Conservation (phyloP, 2,113 vertebrate genomes). For the Carettochelys insculpta region DNA sequence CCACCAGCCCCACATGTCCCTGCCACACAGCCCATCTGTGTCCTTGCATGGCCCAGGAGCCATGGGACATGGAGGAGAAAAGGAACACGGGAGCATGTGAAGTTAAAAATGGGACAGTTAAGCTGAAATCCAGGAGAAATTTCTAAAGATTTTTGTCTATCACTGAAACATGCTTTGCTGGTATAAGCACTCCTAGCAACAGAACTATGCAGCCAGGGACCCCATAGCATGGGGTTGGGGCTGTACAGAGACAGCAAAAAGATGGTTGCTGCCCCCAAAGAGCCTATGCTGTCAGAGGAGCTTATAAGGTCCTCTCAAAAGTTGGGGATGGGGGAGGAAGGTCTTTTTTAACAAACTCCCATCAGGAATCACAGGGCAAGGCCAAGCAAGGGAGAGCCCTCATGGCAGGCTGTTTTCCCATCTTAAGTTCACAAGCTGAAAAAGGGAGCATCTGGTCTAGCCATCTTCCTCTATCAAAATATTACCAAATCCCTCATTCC, state of each 20-base stretch:
- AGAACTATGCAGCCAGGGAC: neutral
- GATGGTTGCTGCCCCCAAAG: neutral
- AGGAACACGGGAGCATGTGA: neutral
- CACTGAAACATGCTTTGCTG: neutral
- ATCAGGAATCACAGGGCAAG: neutral
- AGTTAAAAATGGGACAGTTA: neutral
- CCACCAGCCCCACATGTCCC: no score
- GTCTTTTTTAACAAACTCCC: neutral
- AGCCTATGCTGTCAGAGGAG: neutral
- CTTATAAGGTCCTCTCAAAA: neutral
- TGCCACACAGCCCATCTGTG: no score
- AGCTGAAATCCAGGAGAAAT: neutral
- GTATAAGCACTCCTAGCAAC: neutral
- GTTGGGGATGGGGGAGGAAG: neutral
- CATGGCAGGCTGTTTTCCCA: neutral
- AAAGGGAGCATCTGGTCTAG: neutral
- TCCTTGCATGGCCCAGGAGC: neutral
- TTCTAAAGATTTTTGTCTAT: neutral
- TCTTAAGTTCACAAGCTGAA: neutral
- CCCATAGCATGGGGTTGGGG: neutral
- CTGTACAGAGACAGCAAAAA: neutral
- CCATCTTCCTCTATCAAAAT: neutral
- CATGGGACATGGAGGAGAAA: neutral
- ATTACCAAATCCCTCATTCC: neutral
- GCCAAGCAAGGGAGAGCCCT: neutral